Evolutionary conservation across 1,140 invertebrate species (phyloP).

Genomic region (Coelopa frigida): DNA sequence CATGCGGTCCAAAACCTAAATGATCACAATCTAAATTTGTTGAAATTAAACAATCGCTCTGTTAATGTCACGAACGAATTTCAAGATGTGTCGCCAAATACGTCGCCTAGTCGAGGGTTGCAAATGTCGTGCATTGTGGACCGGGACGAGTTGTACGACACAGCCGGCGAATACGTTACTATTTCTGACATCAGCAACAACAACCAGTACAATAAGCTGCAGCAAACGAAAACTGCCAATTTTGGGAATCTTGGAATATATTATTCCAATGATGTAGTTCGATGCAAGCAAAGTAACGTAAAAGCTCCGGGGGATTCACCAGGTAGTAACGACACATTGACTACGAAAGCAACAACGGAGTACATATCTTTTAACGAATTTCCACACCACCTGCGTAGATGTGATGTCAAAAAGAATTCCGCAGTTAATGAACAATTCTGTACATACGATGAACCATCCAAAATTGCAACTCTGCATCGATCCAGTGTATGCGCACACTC

Average conservation of each 20-base stretch:
- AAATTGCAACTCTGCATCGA: no score
- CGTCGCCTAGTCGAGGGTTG: no score
- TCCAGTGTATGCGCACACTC: no score
- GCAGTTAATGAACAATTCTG: constrained; percentile 1
- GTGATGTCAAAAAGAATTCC: not conserved
- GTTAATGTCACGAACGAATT: constrained; percentile 5
- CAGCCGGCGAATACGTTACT: constrained; percentile 74
- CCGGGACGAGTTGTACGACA: constrained; percentile 47
- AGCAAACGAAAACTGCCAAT: constrained; percentile 16
- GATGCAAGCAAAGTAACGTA: constrained; percentile 52
- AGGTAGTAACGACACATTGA: constrained; percentile 8
- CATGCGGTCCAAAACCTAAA: no score
- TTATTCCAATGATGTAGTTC: constrained; percentile 52
- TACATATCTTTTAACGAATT: constrained; percentile 75
- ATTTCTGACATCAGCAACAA: constrained; percentile 75
- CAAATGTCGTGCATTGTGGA: no score
- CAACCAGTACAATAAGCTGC: constrained; percentile 45
- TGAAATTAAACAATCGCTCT: constrained; percentile 11
- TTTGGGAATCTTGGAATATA: constrained; percentile 42
- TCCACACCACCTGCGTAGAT: constrained; percentile 51
- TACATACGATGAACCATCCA: no score
- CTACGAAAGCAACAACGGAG: constrained; percentile 48
- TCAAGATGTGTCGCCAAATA: constrained; percentile 6
- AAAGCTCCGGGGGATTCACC: not conserved
- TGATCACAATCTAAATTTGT: constrained; percentile 40